phyloP scores from a whole-genome alignment of 2,888 invertebrate genomes.

The Rosalia funebris region DNA sequence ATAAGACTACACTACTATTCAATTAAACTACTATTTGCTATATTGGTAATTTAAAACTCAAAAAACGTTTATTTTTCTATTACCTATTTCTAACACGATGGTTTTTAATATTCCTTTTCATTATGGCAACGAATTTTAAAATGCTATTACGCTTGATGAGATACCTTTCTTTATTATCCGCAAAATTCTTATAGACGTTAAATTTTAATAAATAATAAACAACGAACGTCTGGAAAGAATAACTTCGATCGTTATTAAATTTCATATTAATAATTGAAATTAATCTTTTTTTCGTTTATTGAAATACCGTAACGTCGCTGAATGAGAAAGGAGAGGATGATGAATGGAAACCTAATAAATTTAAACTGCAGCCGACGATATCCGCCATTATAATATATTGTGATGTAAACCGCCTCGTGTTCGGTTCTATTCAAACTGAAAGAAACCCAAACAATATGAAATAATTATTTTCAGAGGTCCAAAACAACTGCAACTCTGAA shows the following conservation, averaged over 20 bases:
- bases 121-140: too few species aligned
- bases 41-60: too few species aligned
- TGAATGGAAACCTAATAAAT: conserved; percentile 29
- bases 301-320: conserved; percentile 25
- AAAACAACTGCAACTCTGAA: conserved; percentile 1
- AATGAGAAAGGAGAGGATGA: conserved; percentile 22
- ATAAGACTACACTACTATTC: too few species aligned
- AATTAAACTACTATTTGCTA: too few species aligned
- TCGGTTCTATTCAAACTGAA: conserved; percentile 12
- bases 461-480: conserved; percentile 15
- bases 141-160: too few species aligned
- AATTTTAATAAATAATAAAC: conserved; percentile 13
- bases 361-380: conserved; percentile 19
- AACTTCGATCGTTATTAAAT: conserved; percentile 21
- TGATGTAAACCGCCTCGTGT: conserved; percentile 10
- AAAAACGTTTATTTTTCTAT: too few species aligned
- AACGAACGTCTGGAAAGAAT: conserved; percentile 1
- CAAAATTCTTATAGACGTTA: too few species aligned
- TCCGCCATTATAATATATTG: conserved; percentile 23
- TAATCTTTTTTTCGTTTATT: conserved; percentile 27
- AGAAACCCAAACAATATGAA: conserved; percentile 16
- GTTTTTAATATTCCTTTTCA: too few species aligned
- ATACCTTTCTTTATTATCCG: too few species aligned
- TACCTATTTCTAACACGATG: too few species aligned
- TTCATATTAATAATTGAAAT: conserved; percentile 24